A percentile compares a stretch with the other conserved stretches of the same genome.
Conservation (phyloP, 2,888 invertebrate genomes). For the Protodeltote pygarga region DNA sequence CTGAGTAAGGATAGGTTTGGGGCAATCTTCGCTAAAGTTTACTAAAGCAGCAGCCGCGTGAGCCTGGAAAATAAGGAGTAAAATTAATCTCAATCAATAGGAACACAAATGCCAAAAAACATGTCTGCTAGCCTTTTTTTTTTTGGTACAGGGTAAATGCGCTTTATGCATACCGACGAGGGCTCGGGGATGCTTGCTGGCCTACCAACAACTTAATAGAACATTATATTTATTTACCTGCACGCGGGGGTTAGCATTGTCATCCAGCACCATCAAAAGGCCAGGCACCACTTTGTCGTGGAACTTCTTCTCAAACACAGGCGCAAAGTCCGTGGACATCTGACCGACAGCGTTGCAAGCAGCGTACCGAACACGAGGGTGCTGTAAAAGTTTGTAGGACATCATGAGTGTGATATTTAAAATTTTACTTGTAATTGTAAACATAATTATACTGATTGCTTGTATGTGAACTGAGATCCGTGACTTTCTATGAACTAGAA, state of each 20-base stretch:
- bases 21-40: constrained; percentile 99
- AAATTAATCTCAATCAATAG: not conserved
- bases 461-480: constrained; percentile 82
- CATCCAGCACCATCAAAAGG: constrained; percentile 94
- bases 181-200: no score
- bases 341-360: constrained; percentile 99
- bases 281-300: constrained; percentile 98
- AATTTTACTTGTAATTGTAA: not conserved
- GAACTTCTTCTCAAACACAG: constrained; percentile 98
- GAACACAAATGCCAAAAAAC: no score
- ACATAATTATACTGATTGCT: no score
- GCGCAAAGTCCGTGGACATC: constrained; percentile 99
- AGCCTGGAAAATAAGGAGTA: constrained; percentile 77
- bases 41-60: constrained; percentile 97
- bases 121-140: no score
- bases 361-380: constrained; percentile 97
- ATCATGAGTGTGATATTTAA: not conserved
- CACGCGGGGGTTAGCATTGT: constrained; percentile 96
- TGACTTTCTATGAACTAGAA: constrained; percentile 67
- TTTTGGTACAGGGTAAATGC: no score
- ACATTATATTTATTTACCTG: constrained; percentile 86
- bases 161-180: no score
- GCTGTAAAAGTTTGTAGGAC: constrained; percentile 76
- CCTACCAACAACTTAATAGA: no score
- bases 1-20: constrained; percentile 95